Conservation (phyloP, 1,140 invertebrate species). For the Panulirus ornatus region DNA sequence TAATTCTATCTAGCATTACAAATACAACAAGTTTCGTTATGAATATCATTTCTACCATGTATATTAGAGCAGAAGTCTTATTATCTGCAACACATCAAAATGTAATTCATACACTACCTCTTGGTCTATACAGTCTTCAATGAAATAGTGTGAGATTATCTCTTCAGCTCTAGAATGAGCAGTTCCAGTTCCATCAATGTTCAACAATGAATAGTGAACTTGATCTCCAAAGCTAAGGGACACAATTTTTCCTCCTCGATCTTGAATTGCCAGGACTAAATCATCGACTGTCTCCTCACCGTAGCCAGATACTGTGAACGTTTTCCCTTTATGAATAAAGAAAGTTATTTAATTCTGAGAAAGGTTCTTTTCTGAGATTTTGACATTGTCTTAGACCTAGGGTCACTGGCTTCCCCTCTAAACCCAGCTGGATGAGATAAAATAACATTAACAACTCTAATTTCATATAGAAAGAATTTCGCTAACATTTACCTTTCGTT, state of each 20-base stretch:
- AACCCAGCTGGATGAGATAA: too few species aligned
- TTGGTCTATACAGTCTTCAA: constrained; percentile 65
- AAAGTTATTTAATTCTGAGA: too few species aligned
- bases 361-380: too few species aligned
- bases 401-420: too few species aligned
- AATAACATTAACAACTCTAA: too few species aligned
- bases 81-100: neutral
- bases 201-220: constrained; percentile 77
- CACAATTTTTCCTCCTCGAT: constrained; percentile 65
- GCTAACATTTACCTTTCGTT: too few species aligned
- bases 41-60: too few species aligned
- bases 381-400: too few species aligned
- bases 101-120: constrained; percentile 53
- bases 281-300: constrained; percentile 47
- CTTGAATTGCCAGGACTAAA: constrained; percentile 46
- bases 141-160: constrained; percentile 53
- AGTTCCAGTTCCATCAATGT: constrained; percentile 52
- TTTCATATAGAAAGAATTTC: too few species aligned
- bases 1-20: too few species aligned
- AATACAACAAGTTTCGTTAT: too few species aligned
- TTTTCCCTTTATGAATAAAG: constrained; percentile 62
- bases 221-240: constrained; percentile 31
- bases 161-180: constrained; percentile 44
- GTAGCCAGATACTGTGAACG: constrained; percentile 68
- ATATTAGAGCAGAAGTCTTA: too few species aligned